Conservation (phyloP, 2,113 vertebrate species). For the Maccullochella peelii region DNA sequence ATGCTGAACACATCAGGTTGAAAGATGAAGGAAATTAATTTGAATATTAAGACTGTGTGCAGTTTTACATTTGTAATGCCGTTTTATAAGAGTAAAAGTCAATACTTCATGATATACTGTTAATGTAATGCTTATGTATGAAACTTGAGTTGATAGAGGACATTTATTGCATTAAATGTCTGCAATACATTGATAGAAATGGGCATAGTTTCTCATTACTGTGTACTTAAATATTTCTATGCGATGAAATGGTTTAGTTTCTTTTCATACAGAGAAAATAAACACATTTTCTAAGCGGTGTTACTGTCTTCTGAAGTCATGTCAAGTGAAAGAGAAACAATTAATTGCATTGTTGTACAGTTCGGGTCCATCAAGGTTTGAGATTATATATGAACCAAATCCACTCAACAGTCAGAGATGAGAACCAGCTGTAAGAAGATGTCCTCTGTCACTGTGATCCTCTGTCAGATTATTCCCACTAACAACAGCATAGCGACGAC, state of each 20-base stretch:
- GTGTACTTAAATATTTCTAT: background rate
- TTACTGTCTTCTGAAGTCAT: slow-evolving; percentile 8
- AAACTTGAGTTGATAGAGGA: slow-evolving; percentile 7
- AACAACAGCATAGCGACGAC: background rate
- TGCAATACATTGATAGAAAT: slow-evolving; percentile 36
- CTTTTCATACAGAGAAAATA: slow-evolving; percentile 23
- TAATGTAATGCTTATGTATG: background rate
- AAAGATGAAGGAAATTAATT: slow-evolving; percentile 16
- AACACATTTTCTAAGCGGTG: slow-evolving; percentile 26
- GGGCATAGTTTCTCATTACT: background rate
- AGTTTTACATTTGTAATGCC: slow-evolving; percentile 8
- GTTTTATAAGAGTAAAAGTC: background rate
- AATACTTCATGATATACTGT: background rate
- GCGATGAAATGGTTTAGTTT: slow-evolving; percentile 5
- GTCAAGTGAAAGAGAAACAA: slow-evolving; percentile 15
- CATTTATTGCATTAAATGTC: slow-evolving; percentile 41
- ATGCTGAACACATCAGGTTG: slow-evolving; percentile 25
- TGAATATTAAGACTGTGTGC: background rate
- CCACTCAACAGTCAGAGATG: background rate
- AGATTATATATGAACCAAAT: slow-evolving; percentile 18
- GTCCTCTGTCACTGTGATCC: background rate
- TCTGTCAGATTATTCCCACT: slow-evolving; percentile 6
- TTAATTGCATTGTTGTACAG: slow-evolving; percentile 8
- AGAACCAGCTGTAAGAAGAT: background rate
- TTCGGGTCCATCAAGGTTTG: slow-evolving; percentile 13